Base-by-base conservation (phyloP, 1,140 invertebrate genomes). In the Achroia grisella region DNA sequence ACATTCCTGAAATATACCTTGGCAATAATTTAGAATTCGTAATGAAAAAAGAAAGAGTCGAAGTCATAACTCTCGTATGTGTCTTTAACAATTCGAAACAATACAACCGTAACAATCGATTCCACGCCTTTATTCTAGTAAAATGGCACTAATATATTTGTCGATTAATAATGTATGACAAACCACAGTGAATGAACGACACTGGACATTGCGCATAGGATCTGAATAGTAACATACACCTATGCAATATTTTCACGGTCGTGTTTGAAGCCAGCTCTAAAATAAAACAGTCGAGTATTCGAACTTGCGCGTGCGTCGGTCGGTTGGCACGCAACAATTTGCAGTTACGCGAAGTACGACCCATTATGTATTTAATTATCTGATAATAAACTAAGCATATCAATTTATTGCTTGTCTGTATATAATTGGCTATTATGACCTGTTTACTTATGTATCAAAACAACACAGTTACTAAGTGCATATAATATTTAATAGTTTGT, bases 241-340 rank as follows among this genome's bases (percentile, higher is more conserved):
- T 80, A 69, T 68, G 70, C 71, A 73, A 54, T 61, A 59, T 76
- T 73, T 80, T 81, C 80, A 80, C 65, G 77, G 80, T 57, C 80
- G 65, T 46, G 52, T 51, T 48, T 62, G 34, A 48, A 63, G 69
- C 67, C 63, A 73, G 63, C 53, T 67, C 75, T 75, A 81, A 84
- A 80, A 82, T 84, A 80, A 83, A 78, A 78, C 80, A 81, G 80
- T 84, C 61, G 70, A 71, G 65, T 64, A 6, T 23, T 23, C 17
- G 2, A 23, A 23, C 17, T 23, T 23, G 17, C 6, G 2, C 17
- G 17, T 6, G 17, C 17, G 17, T 23, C 43, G 37, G n/a, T 52
- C 39, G n/a, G n/a, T n/a, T n/a, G n/a, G 8, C 29, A 34, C 48
- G 14, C 23, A 33, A 39, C 32, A 15, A 40, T 23, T 23, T 23